A percentile compares a stretch with the other conserved stretches of the same genome.
Conservation (phyloP, 2,113 vertebrate species). For the Siphamia tubifer region DNA sequence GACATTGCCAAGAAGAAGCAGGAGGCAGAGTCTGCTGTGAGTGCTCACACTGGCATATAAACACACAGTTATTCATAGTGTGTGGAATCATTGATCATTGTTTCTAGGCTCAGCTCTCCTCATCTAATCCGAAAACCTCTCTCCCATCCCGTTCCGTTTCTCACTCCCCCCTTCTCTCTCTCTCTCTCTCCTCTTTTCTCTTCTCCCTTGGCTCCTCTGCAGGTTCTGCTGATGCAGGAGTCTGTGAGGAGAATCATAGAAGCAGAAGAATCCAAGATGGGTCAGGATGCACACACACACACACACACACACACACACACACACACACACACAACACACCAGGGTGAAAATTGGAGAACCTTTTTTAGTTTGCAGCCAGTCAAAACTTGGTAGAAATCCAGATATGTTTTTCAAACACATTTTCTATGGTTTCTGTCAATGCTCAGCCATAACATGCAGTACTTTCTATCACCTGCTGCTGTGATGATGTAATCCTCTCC, state of each 20-base stretch:
- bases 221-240: slow-evolving; percentile 97
- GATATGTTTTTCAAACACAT: slow-evolving; percentile 41
- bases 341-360: slow-evolving; percentile 9
- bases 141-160: slow-evolving; percentile 20
- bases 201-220: slow-evolving; percentile 34
- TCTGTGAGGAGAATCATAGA: slow-evolving; percentile 95
- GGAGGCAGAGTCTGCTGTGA: slow-evolving; percentile 94
- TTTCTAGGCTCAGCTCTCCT: slow-evolving; percentile 28
- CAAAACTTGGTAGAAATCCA: slow-evolving; percentile 39
- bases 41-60: slow-evolving; percentile 53
- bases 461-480: slow-evolving; percentile 12
- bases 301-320: slow-evolving; percentile 1
- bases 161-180: background rate
- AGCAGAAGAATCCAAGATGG: slow-evolving; percentile 94
- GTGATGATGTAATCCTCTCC: slow-evolving; percentile 14
- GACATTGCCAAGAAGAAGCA: slow-evolving; percentile 93
- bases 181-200: background rate
- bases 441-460: slow-evolving; percentile 1
- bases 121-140: slow-evolving; percentile 24
- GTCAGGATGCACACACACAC: slow-evolving; percentile 72
- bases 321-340: background rate
- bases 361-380: slow-evolving; percentile 18
- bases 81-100: slow-evolving; percentile 40
- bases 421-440: slow-evolving; percentile 16
- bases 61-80: slow-evolving; percentile 15